phyloP scores from a whole-genome alignment of 2,888 invertebrate genomes.

The Tetragonula carbonaria region DNA sequence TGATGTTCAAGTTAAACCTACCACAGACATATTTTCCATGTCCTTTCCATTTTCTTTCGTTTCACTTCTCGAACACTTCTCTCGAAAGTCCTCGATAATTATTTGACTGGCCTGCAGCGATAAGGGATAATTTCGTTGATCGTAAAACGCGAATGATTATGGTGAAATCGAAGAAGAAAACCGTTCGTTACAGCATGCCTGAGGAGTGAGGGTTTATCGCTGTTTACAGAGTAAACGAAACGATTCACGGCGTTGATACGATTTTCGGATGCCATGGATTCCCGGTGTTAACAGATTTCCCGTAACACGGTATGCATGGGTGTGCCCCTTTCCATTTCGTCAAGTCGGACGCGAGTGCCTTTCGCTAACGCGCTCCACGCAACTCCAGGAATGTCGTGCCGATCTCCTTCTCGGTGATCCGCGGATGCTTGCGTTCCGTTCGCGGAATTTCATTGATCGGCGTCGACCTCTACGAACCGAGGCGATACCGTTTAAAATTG shows the following conservation, averaged over 20 bases:
- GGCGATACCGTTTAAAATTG: slow-evolving; percentile 38
- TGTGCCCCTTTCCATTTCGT: slow-evolving; percentile 73
- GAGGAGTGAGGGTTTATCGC: background rate
- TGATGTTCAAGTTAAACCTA: too few relatives aligned
- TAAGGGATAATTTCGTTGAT: too few relatives aligned
- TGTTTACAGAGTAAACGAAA: background rate
- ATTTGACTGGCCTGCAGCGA: too few relatives aligned
- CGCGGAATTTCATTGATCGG: slow-evolving; percentile 69
- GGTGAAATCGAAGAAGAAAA: background rate
- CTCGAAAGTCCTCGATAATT: too few relatives aligned
- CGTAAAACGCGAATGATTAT: background rate
- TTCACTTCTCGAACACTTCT: too few relatives aligned
- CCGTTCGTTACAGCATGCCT: background rate
- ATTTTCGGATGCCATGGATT: slow-evolving; percentile 45
- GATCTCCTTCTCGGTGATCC: slow-evolving; percentile 65
- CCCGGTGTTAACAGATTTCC: slow-evolving; percentile 57
- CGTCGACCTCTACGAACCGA: slow-evolving; percentile 48
- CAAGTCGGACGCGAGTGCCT: slow-evolving; percentile 57
- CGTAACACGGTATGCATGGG: slow-evolving; percentile 61
- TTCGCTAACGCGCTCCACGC: slow-evolving; percentile 64
- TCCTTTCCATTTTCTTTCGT: too few relatives aligned
- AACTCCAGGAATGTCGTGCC: slow-evolving; percentile 58
- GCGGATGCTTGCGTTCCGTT: slow-evolving; percentile 46
- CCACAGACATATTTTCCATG: too few relatives aligned
- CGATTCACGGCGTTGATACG: slow-evolving; percentile 6